Evolutionary conservation across 2,888 invertebrate genomes (phyloP).

Genomic region (Pyrrhia umbra): DNA sequence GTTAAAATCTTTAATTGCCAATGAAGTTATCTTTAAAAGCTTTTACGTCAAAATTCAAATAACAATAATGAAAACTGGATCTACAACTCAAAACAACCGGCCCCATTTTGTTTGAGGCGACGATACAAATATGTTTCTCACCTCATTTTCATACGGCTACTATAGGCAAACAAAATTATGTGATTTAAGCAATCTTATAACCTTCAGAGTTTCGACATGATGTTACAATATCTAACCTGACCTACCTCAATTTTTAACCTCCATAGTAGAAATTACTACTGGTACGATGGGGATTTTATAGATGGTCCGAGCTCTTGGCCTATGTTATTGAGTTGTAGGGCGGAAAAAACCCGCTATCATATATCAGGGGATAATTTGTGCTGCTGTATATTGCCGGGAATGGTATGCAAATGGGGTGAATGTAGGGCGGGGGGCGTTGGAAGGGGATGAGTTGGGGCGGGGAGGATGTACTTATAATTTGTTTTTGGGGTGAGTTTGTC

Average conservation of each 20-base stretch:
- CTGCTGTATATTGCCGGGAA: constrained; percentile 43
- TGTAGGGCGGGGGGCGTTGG: constrained; percentile 21
- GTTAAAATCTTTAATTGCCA: background rate
- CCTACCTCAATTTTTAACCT: constrained; percentile 40
- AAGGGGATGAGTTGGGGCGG: background rate
- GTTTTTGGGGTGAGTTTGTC: constrained; percentile 32
- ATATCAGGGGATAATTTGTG: constrained; percentile 59
- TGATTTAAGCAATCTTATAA: constrained; percentile 15
- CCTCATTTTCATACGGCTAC: constrained; percentile 5
- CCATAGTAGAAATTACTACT: constrained; percentile 4
- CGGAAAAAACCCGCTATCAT: constrained; percentile 43
- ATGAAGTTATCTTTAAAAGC: constrained; percentile 12
- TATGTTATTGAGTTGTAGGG: constrained; percentile 38
- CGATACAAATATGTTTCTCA: constrained; percentile 11
- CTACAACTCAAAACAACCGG: constrained; percentile 5
- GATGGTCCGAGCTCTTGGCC: constrained; percentile 24
- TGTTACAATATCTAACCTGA: constrained; percentile 31
- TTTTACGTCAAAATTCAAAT: background rate
- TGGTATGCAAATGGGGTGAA: constrained; percentile 58
- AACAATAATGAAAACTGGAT: constrained; percentile 8
- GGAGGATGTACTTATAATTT: constrained; percentile 38
- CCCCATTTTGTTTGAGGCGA: constrained; percentile 2
- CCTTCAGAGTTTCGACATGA: constrained; percentile 11
- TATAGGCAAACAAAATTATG: constrained; percentile 5
- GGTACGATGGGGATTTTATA: constrained; percentile 23